Evolutionary conservation across 2,797 vertebrate genomes (phyloP).

Genomic region (Clarias laeviceps): DNA sequence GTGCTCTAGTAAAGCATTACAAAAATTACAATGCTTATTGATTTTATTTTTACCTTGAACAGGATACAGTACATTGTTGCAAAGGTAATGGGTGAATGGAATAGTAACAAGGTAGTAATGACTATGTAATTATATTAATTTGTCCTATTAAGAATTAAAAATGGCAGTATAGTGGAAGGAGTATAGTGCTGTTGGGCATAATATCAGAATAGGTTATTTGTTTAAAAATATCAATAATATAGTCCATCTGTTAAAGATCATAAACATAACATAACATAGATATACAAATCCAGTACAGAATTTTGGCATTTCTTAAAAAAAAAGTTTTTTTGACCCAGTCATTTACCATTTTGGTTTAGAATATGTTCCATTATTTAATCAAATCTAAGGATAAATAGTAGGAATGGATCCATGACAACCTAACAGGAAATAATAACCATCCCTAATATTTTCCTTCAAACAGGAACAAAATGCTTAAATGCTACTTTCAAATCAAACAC

Average conservation of each 20-base stretch:
- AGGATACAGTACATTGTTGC: neutral
- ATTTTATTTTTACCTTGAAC: too few relatives aligned
- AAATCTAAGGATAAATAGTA: neutral
- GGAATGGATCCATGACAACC: neutral
- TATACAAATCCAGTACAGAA: neutral
- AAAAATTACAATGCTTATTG: neutral
- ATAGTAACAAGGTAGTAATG: neutral
- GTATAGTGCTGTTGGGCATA: neutral
- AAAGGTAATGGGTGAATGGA: neutral
- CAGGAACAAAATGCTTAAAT: too few relatives aligned
- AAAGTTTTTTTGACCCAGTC: neutral
- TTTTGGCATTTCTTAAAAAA: neutral
- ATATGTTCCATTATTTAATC: neutral
- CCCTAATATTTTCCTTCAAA: neutral
- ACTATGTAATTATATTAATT: conserved; percentile 14
- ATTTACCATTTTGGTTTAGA: neutral
- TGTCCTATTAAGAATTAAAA: neutral
- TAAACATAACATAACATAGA: neutral
- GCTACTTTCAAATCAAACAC: too few relatives aligned
- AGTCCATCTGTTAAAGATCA: neutral
- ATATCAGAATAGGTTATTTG: neutral
- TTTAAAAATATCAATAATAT: neutral
- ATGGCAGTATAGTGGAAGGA: neutral
- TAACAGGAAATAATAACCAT: neutral
- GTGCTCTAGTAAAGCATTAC: neutral